Evolutionary conservation across 2,113 vertebrate species (phyloP).

Genomic region (Neomonachus schauinslandi): DNA sequence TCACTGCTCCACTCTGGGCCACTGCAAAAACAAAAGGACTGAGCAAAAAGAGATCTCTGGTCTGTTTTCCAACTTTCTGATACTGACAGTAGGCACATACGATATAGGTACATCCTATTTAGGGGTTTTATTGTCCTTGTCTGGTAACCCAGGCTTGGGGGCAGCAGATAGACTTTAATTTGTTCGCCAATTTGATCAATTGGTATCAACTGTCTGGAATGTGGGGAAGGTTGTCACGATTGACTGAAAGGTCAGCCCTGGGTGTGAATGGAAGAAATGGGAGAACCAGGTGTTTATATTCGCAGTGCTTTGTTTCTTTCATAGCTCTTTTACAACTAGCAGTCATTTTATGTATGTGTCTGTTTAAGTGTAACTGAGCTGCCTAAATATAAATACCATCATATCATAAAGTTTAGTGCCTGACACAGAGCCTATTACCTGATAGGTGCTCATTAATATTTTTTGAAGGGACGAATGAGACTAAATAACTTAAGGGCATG

Average conservation of each 20-base stretch:
- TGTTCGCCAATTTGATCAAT: background rate
- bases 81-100: background rate
- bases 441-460: background rate
- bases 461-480: slow-evolving; percentile 25
- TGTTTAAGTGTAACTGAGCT: background rate
- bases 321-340: background rate
- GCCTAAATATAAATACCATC: background rate
- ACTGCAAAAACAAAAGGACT: slow-evolving; percentile 1
- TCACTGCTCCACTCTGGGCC: background rate
- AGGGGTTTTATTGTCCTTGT: background rate
- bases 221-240: rapidly evolving
- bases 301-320: background rate
- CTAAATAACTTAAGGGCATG: background rate
- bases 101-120: background rate
- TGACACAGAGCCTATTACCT: background rate
- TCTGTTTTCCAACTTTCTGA: slow-evolving; percentile 37
- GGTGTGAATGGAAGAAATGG: background rate
- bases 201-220: background rate
- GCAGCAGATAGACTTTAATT: background rate
- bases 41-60: slow-evolving; percentile 35
- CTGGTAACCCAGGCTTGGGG: background rate
- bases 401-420: background rate
- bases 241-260: background rate
- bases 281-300: background rate
- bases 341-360: background rate